Base-by-base conservation (phyloP, 2,113 vertebrate genomes). In the Aramus guarauna region DNA sequence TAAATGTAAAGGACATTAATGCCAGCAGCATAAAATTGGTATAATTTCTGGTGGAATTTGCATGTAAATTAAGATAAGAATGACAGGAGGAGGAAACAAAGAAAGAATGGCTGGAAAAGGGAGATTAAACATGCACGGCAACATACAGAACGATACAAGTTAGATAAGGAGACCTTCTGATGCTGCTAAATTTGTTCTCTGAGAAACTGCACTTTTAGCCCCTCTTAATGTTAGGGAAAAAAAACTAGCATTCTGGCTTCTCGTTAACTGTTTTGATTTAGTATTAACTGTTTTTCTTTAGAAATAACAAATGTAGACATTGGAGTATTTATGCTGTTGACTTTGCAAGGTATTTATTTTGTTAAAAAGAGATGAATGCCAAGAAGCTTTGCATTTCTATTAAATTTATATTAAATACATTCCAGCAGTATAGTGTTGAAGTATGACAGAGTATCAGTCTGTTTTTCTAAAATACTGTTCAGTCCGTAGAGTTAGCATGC, bases 81-180 rank as follows among this genome's bases (percentile, higher is more conserved):
- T 71, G 48, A 34, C 24, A 74, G 75, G 24, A 67, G 27, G 6
- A 58, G 24, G 26, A 62, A 85, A 32, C 17, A 55, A 82, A 59
- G 62, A 67, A 71, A 59, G 62, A 67, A 71, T 59, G 53, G 3
- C 41, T 62, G 56, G 75, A 73, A 73, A 69, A 88, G 24, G 39
- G 23, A 78, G 66, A 22, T n/a, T 20, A 11, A 69, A 62, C 5
- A 6, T 43, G 30, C 43, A 60, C 1, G 1, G 36, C 73, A 77
- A 36, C 3, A 2, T 66, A 30, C 41, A 29, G 15, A 87, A 39
- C 0, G 0, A 24, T 45, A 32, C 0, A 0, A n/a, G 47, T 64
- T 94, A 43, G 59, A 55, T 84, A 47, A 47, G 60, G 77, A 94
- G 52, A 64, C 39, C 34, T 80, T 64, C 32, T 71, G 18, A 27